Base-by-base conservation (phyloP, 2,888 invertebrate genomes). In the Salpingus planirostris region DNA sequence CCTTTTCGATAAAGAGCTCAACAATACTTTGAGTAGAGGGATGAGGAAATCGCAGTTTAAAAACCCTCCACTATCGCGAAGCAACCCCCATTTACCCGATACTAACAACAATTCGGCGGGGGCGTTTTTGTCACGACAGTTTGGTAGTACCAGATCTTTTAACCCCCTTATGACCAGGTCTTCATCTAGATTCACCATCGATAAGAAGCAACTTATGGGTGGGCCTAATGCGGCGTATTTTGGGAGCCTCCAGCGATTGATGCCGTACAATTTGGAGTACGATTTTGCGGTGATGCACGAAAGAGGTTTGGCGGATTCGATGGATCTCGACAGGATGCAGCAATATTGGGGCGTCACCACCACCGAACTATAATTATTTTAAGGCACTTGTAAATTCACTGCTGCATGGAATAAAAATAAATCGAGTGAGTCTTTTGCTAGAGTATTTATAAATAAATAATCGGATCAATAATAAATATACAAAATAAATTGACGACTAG, bases 321-420 rank as follows among this genome's bases (percentile, higher is more conserved):
- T 82, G 42, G 88, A 88, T 54, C 74, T 84, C 40, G 87, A 88
- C 54, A 73, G 89, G 31, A 87, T 89, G 83, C 83, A 87, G 49
- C 87, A 88, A 52, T 89, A 89, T 64, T 89, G 89, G 89, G 88
- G 87, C 29, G 86, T 89, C 25, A 86, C 88, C 8, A 88, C 88
- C 1, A 89, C 88, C 0, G 88, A 88, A 62, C 64, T 89, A 44
- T 88, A 44, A 46, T 30, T 36, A 14, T 2, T 8, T 27, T 13
- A 7, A 24, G 7, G n/a, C n/a, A n/a, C n/a, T n/a, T n/a, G n/a
- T n/a, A n/a, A n/a, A n/a, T n/a, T n/a, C n/a, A n/a, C n/a, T n/a
- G n/a, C n/a, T n/a, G n/a, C n/a, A n/a, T n/a, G n/a, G n/a, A n/a
- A n/a, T n/a, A n/a, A n/a, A n/a, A n/a, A n/a, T n/a, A n/a, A n/a